Evolutionary conservation across 2,797 vertebrate genomes (phyloP).

Genomic region (Coregonus sp.): DNA sequence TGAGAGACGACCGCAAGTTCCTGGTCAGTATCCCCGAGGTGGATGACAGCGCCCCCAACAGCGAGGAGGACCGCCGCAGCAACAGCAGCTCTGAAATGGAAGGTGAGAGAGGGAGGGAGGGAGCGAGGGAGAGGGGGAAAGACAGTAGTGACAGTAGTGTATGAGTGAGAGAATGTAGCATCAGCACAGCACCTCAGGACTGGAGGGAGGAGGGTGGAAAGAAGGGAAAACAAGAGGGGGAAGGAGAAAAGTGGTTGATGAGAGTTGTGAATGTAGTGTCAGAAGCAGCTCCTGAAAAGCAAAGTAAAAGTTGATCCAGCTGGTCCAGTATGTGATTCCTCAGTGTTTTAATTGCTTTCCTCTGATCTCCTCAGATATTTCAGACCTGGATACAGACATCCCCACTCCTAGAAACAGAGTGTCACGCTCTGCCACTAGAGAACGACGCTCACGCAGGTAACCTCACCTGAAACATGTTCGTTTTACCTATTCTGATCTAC

Average conservation of each 20-base stretch:
- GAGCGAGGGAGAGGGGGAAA: background rate
- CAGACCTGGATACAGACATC: slow-evolving; percentile 81
- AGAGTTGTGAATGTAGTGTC: background rate
- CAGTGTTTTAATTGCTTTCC: background rate
- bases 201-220: background rate
- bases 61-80: slow-evolving; percentile 65
- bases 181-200: no score
- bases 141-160: background rate
- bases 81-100: slow-evolving; percentile 85
- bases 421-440: slow-evolving; percentile 61
- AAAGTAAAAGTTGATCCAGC: background rate
- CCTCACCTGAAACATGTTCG: background rate
- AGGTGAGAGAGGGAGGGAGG: slow-evolving; percentile 69
- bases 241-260: background rate
- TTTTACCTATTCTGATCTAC: background rate
- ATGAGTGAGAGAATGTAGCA: background rate
- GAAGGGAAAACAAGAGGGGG: background rate
- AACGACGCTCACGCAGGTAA: slow-evolving; percentile 77
- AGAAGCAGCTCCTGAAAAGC: background rate
- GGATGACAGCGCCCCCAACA: slow-evolving; percentile 82
- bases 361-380: slow-evolving; percentile 82
- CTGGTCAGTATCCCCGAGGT: slow-evolving; percentile 88
- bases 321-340: background rate
- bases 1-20: slow-evolving; percentile 87
- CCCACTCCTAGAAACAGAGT: slow-evolving; percentile 50